Evolutionary conservation across 2,888 invertebrate genomes (phyloP).

Genomic region (Noctuana brunneofusca): DNA sequence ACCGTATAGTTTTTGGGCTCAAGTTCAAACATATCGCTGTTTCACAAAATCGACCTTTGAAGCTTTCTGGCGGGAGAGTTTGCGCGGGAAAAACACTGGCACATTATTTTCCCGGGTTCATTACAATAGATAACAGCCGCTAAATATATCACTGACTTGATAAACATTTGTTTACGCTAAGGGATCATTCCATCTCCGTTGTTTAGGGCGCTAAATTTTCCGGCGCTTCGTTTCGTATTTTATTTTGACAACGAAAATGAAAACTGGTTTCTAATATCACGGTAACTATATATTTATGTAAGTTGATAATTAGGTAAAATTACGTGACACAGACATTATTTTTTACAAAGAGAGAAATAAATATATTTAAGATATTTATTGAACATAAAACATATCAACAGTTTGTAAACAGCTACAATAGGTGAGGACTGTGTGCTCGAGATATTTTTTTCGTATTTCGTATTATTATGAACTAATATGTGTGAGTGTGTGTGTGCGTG

Average conservation of each 20-base stretch:
- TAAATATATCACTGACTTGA: slow-evolving; percentile 18
- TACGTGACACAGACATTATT: no score
- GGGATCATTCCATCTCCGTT: background rate
- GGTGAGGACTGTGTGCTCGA: no score
- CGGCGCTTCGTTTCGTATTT: background rate
- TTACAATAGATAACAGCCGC: slow-evolving; percentile 17
- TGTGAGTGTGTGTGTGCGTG: no score
- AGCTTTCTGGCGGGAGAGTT: background rate
- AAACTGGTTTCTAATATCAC: background rate
- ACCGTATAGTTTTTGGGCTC: background rate
- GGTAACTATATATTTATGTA: no score
- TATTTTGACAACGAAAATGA: background rate
- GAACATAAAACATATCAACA: no score
- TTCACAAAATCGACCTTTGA: background rate
- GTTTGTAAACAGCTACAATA: no score
- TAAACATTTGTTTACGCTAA: slow-evolving; percentile 13
- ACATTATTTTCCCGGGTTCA: slow-evolving; percentile 6
- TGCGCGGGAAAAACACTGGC: background rate
- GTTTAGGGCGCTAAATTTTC: slow-evolving; percentile 3
- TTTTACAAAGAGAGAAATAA: no score
- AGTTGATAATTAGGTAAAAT: no score
- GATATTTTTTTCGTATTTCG: no score
- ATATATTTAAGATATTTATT: no score
- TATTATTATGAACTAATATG: no score
- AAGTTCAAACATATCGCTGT: background rate